Evolutionary conservation across 2,113 vertebrate species (phyloP), one percentile per base, ranked within the genome.

Genomic region (Fregata magnificens): DNA sequence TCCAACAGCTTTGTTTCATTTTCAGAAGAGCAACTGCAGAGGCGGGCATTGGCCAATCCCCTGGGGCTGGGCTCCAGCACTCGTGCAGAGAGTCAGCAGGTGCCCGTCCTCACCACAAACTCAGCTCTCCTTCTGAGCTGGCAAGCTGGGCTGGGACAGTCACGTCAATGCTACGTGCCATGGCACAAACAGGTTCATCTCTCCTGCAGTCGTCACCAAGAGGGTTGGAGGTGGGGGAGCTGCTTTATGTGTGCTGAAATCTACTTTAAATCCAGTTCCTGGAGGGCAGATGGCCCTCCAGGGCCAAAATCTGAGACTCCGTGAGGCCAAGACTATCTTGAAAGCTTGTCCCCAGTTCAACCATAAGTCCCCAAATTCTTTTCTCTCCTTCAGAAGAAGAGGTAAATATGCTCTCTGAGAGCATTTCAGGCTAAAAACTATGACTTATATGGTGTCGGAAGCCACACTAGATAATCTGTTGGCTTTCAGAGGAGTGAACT

Each of bases 61-160:
- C 34, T 1, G 3, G 71, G 62, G 53, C 58, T 34, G 20, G 34
- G 71, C 67, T 96, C 85, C 92, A 94, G 85, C 62, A 63, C 70
- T 93, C 42, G 2, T 85, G 67, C 84, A 77, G 82, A 74, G 87
- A 92, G 38, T 82, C 88, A 95, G 82, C 97, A 95, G 90, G 84
- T 94, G 85, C 82, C 92, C 76, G 45, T 88, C 66, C 49, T 90
- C 92, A 80, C 88, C 86, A 76, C 67, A 95, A 93, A 61, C 18
- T 22, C 71, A 12, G 50, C 26, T 95, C 76, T 96, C 66, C 92
- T 83, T 89, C 82, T 86, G 80, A 92, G 76, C 52, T 90, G 86
- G 76, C 94, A 81, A 14, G 72, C 86, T 82, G 90, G 66, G n/a
- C 65, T 16, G 34, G 67, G 59, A 82, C 72, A 81, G 76, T 71